These are phyloP conservation scores for Suillia variegata DNA, from an alignment of 2,888 invertebrate genomes.

Conservation along the genomic window DNA sequence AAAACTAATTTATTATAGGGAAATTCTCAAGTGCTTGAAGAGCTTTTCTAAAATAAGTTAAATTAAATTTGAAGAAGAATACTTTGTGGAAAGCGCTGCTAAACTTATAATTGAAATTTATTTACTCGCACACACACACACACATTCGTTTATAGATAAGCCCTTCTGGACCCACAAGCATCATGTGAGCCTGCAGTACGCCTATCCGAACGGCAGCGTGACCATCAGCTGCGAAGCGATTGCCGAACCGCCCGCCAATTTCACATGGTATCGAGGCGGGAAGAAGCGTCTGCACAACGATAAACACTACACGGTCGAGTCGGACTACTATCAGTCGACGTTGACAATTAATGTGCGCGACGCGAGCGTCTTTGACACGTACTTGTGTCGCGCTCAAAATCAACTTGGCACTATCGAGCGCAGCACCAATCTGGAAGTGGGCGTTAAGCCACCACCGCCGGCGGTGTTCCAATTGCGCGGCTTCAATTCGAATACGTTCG, in stretches of 20 bases:
- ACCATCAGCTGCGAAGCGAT: conserved; percentile 67
- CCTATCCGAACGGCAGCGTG: conserved; percentile 63
- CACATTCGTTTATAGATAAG: conserved; percentile 49
- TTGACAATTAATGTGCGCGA: conserved; percentile 52
- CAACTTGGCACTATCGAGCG: conserved; percentile 63
- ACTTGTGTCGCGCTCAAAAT: conserved; percentile 65
- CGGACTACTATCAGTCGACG: conserved; percentile 52
- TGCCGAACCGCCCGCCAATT: conserved; percentile 65
- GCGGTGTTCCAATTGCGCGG: conserved; percentile 54
- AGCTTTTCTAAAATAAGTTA: too few relatives aligned
- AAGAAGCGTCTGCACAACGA: conserved; percentile 54
- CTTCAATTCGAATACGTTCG: conserved; percentile 60
- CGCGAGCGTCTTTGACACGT: conserved; percentile 62
- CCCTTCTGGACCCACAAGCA: conserved; percentile 54
- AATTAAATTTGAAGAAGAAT: too few relatives aligned
- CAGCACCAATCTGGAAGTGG: conserved; percentile 63
- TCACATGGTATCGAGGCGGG: conserved; percentile 63
- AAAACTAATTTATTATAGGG: too few relatives aligned
- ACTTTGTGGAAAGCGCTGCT: too few relatives aligned
- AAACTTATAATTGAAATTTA: too few relatives aligned
- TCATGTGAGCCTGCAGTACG: conserved; percentile 48
- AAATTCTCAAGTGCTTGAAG: too few relatives aligned
- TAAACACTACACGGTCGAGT: conserved; percentile 48
- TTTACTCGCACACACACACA: too few relatives aligned
- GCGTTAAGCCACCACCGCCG: conserved; percentile 65